Evolutionary conservation across 2,888 invertebrate species (phyloP).

Genomic region (Cancer borealis): DNA sequence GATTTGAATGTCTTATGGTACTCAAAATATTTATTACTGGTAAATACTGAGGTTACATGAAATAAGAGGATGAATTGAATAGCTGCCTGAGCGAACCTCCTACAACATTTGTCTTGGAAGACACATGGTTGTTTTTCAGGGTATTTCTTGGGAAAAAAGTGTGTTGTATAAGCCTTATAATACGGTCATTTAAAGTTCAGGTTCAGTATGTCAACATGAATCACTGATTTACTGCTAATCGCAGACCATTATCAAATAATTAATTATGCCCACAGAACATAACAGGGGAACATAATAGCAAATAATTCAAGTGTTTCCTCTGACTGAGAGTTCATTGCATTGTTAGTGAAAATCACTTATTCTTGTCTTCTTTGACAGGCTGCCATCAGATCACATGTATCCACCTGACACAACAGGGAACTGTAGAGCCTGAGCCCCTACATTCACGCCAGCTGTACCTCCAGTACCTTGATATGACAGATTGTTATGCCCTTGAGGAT

Average conservation of each 20-base stretch:
- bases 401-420: slow-evolving; percentile 78
- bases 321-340: neutral
- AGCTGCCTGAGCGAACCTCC: too few species aligned
- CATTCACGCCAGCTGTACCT: slow-evolving; percentile 77
- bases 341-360: neutral
- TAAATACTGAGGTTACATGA: too few species aligned
- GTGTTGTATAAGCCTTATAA: too few species aligned
- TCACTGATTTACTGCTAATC: neutral
- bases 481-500: slow-evolving; percentile 92
- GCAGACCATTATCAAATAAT: too few species aligned
- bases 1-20: too few species aligned
- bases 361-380: slow-evolving; percentile 80
- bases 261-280: neutral
- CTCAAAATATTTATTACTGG: too few species aligned
- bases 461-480: slow-evolving; percentile 92
- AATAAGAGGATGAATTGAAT: too few species aligned
- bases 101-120: too few species aligned
- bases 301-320: neutral
- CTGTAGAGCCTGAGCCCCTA: slow-evolving; percentile 71
- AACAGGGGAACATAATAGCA: neutral
- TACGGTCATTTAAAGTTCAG: neutral
- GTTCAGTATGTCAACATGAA: neutral
- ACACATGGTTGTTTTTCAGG: too few species aligned
- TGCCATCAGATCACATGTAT: slow-evolving; percentile 90
- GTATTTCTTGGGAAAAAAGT: too few species aligned